Conservation (phyloP, 2,888 invertebrate species). For the Nudaria mundana region DNA sequence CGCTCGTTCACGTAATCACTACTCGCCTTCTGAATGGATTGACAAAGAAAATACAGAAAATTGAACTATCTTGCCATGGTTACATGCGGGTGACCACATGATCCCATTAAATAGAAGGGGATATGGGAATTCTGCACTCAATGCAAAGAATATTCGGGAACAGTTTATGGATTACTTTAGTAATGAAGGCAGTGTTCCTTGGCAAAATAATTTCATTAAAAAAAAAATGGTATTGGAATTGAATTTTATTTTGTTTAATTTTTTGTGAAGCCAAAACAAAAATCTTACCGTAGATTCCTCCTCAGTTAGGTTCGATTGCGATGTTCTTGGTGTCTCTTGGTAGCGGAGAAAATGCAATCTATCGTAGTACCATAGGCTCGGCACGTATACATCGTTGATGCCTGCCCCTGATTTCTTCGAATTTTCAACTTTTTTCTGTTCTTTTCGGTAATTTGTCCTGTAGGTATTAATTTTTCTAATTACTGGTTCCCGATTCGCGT, state of each 20-base stretch:
- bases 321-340: background rate
- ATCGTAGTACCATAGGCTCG: background rate
- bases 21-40: background rate
- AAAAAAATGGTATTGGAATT: background rate
- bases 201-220: background rate
- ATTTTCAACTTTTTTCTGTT: background rate
- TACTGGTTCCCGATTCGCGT: background rate
- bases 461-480: background rate
- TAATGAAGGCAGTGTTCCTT: background rate
- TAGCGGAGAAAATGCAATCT: background rate
- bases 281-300: background rate
- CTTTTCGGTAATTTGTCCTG: background rate
- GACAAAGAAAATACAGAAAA: background rate
- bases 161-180: background rate
- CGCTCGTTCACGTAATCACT: background rate
- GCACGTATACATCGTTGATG: background rate
- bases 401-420: background rate
- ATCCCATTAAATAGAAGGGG: background rate
- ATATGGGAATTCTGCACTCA: background rate
- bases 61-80: background rate
- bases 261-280: background rate
- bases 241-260: background rate
- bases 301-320: background rate
- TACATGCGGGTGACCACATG: background rate
- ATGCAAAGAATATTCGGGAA: background rate